Percentiles rank a stretch among this genome's conserved stretches.
Evolutionary conservation across 2,888 invertebrate species (phyloP).

Genomic region (Tinea pellionella): DNA sequence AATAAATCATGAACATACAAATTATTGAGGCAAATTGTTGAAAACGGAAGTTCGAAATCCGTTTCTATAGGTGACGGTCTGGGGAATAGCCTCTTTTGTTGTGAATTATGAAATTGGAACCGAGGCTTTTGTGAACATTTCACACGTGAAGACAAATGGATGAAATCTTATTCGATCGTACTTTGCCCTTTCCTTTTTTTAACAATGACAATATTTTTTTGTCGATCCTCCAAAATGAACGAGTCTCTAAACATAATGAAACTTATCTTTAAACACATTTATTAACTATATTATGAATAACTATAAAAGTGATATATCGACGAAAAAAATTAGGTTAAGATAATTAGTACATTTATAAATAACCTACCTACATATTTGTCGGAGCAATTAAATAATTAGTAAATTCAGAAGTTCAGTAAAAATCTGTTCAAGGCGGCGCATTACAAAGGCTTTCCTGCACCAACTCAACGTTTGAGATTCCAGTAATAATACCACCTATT

Average conservation of each 20-base stretch:
- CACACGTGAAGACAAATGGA: constrained; percentile 1
- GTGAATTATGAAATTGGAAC: constrained; percentile 4
- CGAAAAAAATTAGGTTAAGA: too few relatives aligned
- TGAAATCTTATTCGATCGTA: not conserved
- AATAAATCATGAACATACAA: constrained; percentile 1
- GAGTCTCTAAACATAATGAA: too few relatives aligned
- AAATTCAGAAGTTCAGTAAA: not conserved
- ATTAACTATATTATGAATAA: too few relatives aligned
- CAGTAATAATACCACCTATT: constrained; percentile 12
- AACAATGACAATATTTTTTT: not conserved
- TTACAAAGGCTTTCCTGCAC: not conserved
- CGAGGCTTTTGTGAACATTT: constrained; percentile 3
- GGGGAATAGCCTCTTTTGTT: constrained; percentile 1
- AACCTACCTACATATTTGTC: not conserved
- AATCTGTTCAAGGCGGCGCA: not conserved
- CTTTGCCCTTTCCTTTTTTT: not conserved
- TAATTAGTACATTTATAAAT: not conserved
- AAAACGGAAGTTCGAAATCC: constrained; percentile 8
- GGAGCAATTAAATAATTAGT: not conserved
- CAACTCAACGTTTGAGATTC: constrained; percentile 10
- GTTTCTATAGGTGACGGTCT: constrained; percentile 11
- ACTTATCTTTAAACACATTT: too few relatives aligned
- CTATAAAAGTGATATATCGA: too few relatives aligned
- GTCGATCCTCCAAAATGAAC: not conserved
- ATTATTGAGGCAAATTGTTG: constrained; percentile 12